Evolutionary conservation across 1,140 invertebrate species (phyloP), one percentile per base, ranked within the genome.

Genomic region (Heliconius melpomene): DNA sequence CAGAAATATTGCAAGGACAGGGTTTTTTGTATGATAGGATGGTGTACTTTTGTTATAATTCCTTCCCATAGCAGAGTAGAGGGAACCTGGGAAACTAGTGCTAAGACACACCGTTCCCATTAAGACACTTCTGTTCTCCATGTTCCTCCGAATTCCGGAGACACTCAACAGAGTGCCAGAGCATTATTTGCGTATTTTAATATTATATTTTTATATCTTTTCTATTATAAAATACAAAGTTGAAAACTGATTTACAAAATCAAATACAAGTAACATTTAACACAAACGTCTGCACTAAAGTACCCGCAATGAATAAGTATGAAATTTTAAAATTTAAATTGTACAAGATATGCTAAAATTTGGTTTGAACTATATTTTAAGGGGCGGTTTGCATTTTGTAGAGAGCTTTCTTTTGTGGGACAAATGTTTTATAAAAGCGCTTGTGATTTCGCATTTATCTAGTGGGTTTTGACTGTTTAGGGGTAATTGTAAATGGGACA

Each of bases 281-380:
- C 72, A 32, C 79, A 74, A 78, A 74, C 77, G 74, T 72, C 76
- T 72, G 32, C 36, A 32, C 54, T 6, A 54, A 78, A 75, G 46
- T 72, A 75, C 77, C 54, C 74, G 84, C 78, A 85, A 86, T 86
- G 86, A 87, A 88, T 87, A 89, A 85, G 81, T 86, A 85, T 84
- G 36, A 81, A 86, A 85, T 88, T 89, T 89, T 83, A 86, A 87
- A 87, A 83, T 88, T 88, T 82, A 89, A 87, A 89, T 87, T 88
- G 84, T 81, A 80, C 86, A 87, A 88, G 86, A 87, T 88, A 89
- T 89, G 87, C 84, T 80, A 85, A 84, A 86, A 82, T 86, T 86
- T 84, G 81, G 83, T 86, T 82, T 81, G 52, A 72, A 77, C 79
- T 80, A 80, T 74, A 70, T 54, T 72, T 80, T 74, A 80, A 52